A percentile compares a stretch with the other conserved stretches of the same genome.
phyloP scores from a whole-genome alignment of 2,113 vertebrate species.

The Aramus guarauna region DNA sequence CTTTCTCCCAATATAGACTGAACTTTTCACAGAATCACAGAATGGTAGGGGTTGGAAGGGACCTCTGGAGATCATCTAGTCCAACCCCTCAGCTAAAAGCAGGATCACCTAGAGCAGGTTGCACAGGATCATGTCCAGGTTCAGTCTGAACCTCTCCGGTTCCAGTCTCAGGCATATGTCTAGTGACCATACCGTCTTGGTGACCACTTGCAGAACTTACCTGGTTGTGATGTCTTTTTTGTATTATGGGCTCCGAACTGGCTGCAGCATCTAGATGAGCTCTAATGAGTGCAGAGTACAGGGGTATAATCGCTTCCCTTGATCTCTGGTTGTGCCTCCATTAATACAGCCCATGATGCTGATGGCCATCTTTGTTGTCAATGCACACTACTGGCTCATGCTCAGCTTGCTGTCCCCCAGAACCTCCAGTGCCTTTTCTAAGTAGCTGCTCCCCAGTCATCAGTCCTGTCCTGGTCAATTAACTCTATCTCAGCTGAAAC shows the following conservation, averaged over 20 bases:
- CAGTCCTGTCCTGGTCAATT: neutral
- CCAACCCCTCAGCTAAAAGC: no score
- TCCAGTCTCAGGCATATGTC: neutral
- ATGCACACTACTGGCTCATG: no score
- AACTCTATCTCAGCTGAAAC: no score
- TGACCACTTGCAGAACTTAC: neutral
- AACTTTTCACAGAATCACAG: neutral
- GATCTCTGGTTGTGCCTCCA: neutral
- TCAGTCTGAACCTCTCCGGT: neutral
- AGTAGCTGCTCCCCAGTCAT: neutral
- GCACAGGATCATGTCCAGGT: no score
- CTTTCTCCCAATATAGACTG: neutral
- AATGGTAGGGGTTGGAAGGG: neutral
- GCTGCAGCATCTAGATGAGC: neutral
- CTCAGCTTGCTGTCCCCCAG: neutral
- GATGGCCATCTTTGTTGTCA: neutral
- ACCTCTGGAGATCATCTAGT: no score
- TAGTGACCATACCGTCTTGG: neutral
- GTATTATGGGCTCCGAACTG: neutral
- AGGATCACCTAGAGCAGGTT: no score
- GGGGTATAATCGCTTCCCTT: neutral
- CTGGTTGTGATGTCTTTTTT: neutral
- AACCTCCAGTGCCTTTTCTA: neutral
- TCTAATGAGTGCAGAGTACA: neutral
- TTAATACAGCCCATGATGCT: neutral